phyloP scores from a whole-genome alignment of 2,888 invertebrate species.

The Polydrusus tereticollis region DNA sequence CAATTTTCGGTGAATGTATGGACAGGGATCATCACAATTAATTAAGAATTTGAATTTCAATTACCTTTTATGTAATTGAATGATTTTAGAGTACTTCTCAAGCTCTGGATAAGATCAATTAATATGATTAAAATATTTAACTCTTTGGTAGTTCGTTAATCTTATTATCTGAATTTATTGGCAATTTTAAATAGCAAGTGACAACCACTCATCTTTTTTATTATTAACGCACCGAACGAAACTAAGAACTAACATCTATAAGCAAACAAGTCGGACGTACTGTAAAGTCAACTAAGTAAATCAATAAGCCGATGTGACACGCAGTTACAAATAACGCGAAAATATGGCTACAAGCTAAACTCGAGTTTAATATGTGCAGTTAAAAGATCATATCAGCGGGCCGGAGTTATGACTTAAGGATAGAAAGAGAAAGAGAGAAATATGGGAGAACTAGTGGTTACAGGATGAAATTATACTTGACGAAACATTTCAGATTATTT shows the following conservation, averaged over 20 bases:
- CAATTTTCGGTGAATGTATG: too few species aligned
- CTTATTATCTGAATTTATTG: too few species aligned
- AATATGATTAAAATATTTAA: too few species aligned
- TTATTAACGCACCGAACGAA: neutral
- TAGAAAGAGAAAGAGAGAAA: slow-evolving; percentile 24
- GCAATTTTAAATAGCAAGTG: too few species aligned
- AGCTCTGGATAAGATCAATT: too few species aligned
- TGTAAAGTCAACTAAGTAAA: slow-evolving; percentile 40
- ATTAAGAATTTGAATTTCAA: too few species aligned
- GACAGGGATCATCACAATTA: too few species aligned
- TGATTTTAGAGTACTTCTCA: too few species aligned
- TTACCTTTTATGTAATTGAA: too few species aligned
- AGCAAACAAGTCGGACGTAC: slow-evolving; percentile 19
- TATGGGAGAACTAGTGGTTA: neutral
- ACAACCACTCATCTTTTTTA: neutral
- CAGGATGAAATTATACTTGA: slow-evolving; percentile 26
- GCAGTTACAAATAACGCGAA: slow-evolving; percentile 50
- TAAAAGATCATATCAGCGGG: slow-evolving; percentile 54
- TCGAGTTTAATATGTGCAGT: slow-evolving; percentile 50
- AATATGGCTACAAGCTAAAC: slow-evolving; percentile 49
- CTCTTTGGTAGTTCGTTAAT: too few species aligned
- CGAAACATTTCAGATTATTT: too few species aligned
- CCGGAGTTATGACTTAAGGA: slow-evolving; percentile 49
- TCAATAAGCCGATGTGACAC: slow-evolving; percentile 48
- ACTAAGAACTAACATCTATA: neutral